phyloP scores from a whole-genome alignment of 2,888 invertebrate species.

The Idaea dimidiata region DNA sequence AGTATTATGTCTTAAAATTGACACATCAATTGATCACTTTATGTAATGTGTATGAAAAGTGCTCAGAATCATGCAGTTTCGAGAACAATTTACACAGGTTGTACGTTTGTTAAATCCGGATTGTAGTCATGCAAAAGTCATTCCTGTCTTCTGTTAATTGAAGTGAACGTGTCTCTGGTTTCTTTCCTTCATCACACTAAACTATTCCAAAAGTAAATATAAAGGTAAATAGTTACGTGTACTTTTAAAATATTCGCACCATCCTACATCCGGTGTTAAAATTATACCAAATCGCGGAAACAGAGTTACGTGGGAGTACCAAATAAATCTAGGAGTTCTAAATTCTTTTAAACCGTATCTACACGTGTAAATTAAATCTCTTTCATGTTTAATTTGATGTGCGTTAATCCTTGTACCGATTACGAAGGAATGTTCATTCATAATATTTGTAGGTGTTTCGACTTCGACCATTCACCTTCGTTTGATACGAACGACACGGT shows the following conservation, averaged over 20 bases:
- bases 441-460: not conserved
- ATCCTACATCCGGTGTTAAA: constrained; percentile 1
- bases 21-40: not conserved
- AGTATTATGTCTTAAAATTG: not conserved
- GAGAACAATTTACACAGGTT: not conserved
- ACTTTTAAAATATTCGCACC: not conserved
- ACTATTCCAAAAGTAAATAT: not conserved
- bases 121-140: constrained; percentile 1
- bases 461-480: not conserved
- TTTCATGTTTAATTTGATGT: not conserved
- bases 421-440: not conserved
- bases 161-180: not conserved
- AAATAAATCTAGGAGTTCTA: not conserved
- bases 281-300: not conserved
- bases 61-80: not conserved
- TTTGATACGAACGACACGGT: too few relatives aligned
- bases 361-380: not conserved
- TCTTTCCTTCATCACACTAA: not conserved
- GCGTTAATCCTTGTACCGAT: not conserved
- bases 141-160: not conserved
- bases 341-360: not conserved
- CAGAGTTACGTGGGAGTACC: not conserved
- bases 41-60: not conserved
- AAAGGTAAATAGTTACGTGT: not conserved
- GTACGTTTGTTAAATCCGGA: not conserved